Conservation (phyloP, 2,113 vertebrate species). For the Callocephalon fimbriatum region DNA sequence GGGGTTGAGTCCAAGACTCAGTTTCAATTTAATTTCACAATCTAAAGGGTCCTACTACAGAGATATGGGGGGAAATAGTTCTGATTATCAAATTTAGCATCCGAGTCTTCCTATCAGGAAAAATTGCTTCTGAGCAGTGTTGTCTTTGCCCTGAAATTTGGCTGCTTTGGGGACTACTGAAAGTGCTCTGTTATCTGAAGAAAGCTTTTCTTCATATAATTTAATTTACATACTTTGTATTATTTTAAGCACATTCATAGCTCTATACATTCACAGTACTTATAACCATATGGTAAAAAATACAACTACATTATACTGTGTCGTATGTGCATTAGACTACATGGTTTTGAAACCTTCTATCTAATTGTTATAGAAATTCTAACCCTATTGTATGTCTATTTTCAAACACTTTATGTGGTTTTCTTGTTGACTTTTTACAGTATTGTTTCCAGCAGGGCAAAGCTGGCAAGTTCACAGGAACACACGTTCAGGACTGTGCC, state of each 20-base stretch:
- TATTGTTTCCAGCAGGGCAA: constrained; percentile 33
- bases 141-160: background rate
- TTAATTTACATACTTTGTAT: background rate
- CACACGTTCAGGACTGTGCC: background rate
- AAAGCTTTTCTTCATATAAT: background rate
- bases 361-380: background rate
- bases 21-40: background rate
- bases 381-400: background rate
- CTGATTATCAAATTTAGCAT: background rate
- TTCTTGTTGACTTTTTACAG: constrained; percentile 6
- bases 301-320: background rate
- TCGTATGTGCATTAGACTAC: background rate
- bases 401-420: background rate
- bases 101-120: background rate
- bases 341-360: background rate
- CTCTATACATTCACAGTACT: background rate
- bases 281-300: background rate
- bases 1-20: background rate
- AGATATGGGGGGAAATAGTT: background rate
- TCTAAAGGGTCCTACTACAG: background rate
- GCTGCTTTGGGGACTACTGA: background rate
- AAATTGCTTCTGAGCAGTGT: background rate
- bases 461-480: background rate
- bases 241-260: background rate
- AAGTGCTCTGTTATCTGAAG: background rate